Base-by-base conservation (phyloP, 1,140 invertebrate genomes). In the Penaeus chinensis region DNA sequence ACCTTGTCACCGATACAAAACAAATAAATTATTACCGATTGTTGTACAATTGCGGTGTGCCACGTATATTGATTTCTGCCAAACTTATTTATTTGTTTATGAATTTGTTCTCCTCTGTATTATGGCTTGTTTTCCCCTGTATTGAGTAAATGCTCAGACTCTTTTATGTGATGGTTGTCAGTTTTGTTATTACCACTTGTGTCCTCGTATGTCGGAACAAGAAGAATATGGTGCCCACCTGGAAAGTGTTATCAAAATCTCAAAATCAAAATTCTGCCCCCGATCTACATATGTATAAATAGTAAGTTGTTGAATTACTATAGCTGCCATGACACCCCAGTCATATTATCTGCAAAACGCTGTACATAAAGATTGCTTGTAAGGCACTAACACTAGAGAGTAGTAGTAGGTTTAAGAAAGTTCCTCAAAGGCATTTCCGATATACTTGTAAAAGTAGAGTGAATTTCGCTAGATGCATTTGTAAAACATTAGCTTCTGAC, bases 211-310 rank as follows among this genome's bases (percentile, higher is more conserved):
- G 62, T 69, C 42, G 77, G 62, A 76, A 54, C 77, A 47, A 69
- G 84, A 82, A 82, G 66, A 78, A 74, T 85, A 77, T 77, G 86
- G 86, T 87, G 86, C 86, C 86, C 86, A 85, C 69, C 86, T 76
- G 60, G 86, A 87, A 83, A 87, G 86, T 78, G 74, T 87, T 87
- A 87, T 87, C 86, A 87, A 87, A 87, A 87, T 63, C 86, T 76
- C 24, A 82, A 63, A 87, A 87, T 82, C 81, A 82, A 87, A 87
- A 87, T 82, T 87, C 37, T 87, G 69, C 61, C 86, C 85, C 86
- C 86, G 86, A 87, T 87, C 86, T 87, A 87, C 86, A 87, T 83
- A 76, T 87, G 80, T 87, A 87, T 87, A 87, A 79, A 87, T 87
- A 86, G 65, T 87, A 71, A 87, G 71, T 83, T 87, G 69, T 82